Percentiles rank a stretch among this genome's conserved stretches.
Evolutionary conservation across 2,113 vertebrate species (phyloP).

Genomic region (Equus przewalskii): DNA sequence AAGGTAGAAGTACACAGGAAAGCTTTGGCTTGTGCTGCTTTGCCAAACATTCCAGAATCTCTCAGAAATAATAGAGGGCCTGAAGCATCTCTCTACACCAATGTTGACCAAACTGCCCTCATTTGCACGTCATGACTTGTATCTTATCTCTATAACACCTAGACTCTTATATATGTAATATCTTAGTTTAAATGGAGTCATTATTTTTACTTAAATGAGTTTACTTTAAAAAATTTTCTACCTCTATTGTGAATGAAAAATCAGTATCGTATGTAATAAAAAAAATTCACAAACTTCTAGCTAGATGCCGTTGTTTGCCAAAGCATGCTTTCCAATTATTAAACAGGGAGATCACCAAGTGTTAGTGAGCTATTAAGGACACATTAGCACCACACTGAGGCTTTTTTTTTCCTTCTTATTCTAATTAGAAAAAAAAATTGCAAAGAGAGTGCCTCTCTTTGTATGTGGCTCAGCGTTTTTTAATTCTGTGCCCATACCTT

Average conservation of each 20-base stretch:
- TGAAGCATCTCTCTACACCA: background rate
- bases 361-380: background rate
- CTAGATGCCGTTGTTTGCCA: background rate
- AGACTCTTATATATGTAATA: background rate
- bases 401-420: background rate
- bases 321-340: background rate
- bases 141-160: background rate
- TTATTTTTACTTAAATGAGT: constrained; percentile 20
- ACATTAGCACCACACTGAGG: background rate
- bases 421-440: constrained; percentile 11
- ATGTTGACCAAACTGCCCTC: background rate
- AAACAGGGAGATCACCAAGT: background rate
- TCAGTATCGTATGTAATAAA: background rate
- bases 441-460: background rate
- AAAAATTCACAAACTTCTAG: constrained; percentile 1
- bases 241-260: background rate
- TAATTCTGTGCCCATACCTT: background rate
- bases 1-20: background rate
- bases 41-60: background rate
- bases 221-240: background rate
- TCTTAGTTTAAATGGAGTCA: background rate
- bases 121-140: background rate
- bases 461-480: background rate
- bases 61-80: background rate
- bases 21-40: background rate